Base-by-base conservation (phyloP, 2,113 vertebrate genomes). In the Diglossa brunneiventris region DNA sequence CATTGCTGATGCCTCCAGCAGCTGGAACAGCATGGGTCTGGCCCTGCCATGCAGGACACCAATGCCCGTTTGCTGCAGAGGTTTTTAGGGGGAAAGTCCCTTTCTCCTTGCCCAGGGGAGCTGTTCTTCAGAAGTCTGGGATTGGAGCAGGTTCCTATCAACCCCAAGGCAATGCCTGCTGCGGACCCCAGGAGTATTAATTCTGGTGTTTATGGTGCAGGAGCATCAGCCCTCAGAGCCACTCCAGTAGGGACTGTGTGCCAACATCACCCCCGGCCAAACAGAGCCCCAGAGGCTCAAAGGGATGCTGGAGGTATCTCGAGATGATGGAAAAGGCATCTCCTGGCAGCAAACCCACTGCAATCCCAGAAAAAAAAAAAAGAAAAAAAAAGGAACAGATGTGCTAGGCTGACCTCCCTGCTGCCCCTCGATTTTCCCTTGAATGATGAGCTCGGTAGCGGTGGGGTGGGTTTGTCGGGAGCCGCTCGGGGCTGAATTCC, bases 191-290 rank as follows among this genome's bases (percentile, higher is more conserved):
- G 49, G 30, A 88, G 44, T 1, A 19, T 28, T 21, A 31, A 55
- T 13, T 8, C 11, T 30, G 55, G 15, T 24, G 21, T 44, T 55
- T 13, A 2, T 19, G 24, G 53, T 3, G 56, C 14, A 16, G 47
- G 17, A 70, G 24, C 52, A 69, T 4, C 39, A 69, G 27, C 56
- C 47, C 64, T 28, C 13, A 18, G 30, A 9, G 1, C 10, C 11
- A 0, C 31, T 59, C 49, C 1, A 8, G 4, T 0, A 15, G 72
- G n/a, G 20, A 11, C 39, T 39, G 47, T 4, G 1, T 7, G 37
- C 12, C 0, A 69, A 50, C 80, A 44, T 44, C 16, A 27, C 0
- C 47, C 46, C 28, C 0, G 31, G 18, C 16, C 13, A 50, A 62
- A 69, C 4, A 27, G 56, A 79, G 8, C 37, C 63, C 52, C 21